Base-by-base conservation (phyloP, 2,888 invertebrate genomes). In the Drosophila acutilabella region DNA sequence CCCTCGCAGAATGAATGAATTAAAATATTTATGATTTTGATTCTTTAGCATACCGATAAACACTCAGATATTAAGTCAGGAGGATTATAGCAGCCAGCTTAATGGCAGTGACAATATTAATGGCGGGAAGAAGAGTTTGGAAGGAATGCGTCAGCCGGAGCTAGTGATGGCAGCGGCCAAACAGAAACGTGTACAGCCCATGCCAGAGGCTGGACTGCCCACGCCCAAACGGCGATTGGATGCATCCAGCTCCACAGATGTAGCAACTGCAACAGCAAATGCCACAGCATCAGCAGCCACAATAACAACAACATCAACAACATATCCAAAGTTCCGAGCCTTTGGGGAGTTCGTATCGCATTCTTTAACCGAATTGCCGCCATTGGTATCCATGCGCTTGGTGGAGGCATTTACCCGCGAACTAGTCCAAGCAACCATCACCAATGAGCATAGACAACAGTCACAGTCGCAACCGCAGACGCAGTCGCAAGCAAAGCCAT, bases 261-360 rank as follows among this genome's bases (percentile, higher is more conserved):
- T 52, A 5, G 23, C 45, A 6, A 16, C 30, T 11, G 26, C 14
- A 8, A 14, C n/a, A 7, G 5, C 60, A 47, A 7, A 44, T 7
- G 26, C 23, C 11, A 62, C 74, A 40, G 13, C 40, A 50, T 0
- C 60, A 7, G n/a, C 45, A 2, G 6, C 26, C 30, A 6, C 18
- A 18, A 3, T 4, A 6, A 3, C 50, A n/a, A n/a, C 42, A 26
- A 30, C 67, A 44, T 1, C 61, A 14, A 18, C 42, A 3, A 59
- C 69, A 47, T 71, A 80, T 64, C 85, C 74, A 41, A 84, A 84
- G 47, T 85, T 77, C 68, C 85, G 74, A 51, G 91, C 92, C 45
- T 93, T 92, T 74, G 92, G 92, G 20, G 90, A 91, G 66, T 93
- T 92, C 67, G 78, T 93, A 48, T 82, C 91, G 2, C 90, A 91